Evolutionary conservation across 2,797 vertebrate genomes (phyloP).

Genomic region (Nyctalus aviator): DNA sequence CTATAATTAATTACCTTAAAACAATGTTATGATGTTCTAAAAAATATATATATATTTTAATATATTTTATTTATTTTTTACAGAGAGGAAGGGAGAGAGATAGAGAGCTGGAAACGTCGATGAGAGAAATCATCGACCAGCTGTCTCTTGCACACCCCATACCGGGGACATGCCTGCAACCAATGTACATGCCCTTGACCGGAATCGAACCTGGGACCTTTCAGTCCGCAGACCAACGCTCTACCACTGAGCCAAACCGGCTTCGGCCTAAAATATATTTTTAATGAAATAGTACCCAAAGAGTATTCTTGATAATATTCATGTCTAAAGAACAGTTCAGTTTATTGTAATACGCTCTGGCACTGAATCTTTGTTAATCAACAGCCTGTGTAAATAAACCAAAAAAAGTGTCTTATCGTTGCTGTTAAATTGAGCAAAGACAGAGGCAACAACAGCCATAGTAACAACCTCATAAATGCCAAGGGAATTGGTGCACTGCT

Average conservation of each 20-base stretch:
- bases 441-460: not conserved
- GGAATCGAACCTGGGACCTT: too few relatives aligned
- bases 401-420: slow-evolving; percentile 30
- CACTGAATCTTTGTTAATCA: slow-evolving; percentile 32
- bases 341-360: not conserved
- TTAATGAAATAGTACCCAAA: not conserved
- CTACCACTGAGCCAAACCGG: too few relatives aligned
- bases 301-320: not conserved
- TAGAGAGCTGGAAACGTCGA: too few relatives aligned
- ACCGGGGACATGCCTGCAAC: too few relatives aligned
- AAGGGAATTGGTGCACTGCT: slow-evolving; percentile 11
- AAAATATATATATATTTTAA: not conserved
- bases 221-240: too few relatives aligned
- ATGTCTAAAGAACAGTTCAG: not conserved
- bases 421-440: slow-evolving; percentile 64
- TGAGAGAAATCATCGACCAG: too few relatives aligned
- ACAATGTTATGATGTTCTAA: not conserved
- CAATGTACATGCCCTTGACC: too few relatives aligned
- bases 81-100: too few relatives aligned
- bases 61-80: too few relatives aligned
- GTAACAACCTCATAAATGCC: not conserved
- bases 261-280: not conserved
- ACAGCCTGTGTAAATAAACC: slow-evolving; percentile 48
- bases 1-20: slow-evolving; percentile 15
- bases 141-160: too few relatives aligned